Evolutionary conservation across 2,797 vertebrate genomes (phyloP).

Genomic region (Sarcoramphus papa): DNA sequence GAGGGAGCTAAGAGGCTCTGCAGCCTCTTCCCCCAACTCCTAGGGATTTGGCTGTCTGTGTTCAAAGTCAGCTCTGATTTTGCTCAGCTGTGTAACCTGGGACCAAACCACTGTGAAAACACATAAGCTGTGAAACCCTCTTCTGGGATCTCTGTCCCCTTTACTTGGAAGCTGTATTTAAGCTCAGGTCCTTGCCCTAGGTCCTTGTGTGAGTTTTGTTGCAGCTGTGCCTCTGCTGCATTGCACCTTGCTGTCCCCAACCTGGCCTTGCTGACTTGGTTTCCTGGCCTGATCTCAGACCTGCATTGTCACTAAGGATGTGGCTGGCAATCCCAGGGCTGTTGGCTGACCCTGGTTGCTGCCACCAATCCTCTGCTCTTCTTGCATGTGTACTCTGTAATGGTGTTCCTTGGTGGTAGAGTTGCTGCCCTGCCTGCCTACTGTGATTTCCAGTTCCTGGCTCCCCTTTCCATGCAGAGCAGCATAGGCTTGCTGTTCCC

Average conservation of each 20-base stretch:
- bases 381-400: neutral
- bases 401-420: neutral
- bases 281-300: neutral
- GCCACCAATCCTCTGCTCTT: neutral
- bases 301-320: accelerated
- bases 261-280: neutral
- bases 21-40: neutral
- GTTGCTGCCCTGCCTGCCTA: neutral
- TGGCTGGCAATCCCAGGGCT: neutral
- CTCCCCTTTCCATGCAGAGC: neutral
- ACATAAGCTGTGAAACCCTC: neutral
- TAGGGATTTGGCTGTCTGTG: neutral
- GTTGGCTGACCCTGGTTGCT: neutral
- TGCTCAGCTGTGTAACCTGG: neutral
- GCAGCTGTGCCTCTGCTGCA: neutral
- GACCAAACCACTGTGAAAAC: neutral
- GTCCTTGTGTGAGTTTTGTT: neutral
- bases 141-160: neutral
- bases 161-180: neutral
- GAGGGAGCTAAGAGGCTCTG: neutral
- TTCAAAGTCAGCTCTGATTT: neutral
- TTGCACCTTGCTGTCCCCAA: neutral
- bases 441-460: neutral
- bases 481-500: neutral
- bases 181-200: neutral